Base-by-base conservation (phyloP, 2,797 vertebrate species). In the Myotis myotis region DNA sequence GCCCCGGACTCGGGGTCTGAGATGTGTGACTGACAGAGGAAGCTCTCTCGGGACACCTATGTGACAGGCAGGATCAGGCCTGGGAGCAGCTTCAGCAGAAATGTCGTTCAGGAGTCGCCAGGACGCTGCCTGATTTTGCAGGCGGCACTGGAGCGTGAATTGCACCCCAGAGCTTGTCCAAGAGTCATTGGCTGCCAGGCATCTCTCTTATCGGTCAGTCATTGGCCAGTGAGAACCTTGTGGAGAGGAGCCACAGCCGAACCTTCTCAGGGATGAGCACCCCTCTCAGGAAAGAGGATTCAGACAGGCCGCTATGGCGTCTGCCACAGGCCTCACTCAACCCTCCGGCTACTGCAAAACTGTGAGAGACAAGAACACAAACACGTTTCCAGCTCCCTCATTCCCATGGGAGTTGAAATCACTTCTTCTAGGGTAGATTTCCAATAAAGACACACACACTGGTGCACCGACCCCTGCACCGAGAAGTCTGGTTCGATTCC, bases 241-340 rank as follows among this genome's bases (percentile, higher is more conserved):
- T 36, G 55, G 87, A 64, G 15, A 74, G 47, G 22, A 83, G 64
- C 38, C 64, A 36, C 11, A 16, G 16, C 70, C 22, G 51, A 75
- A 62, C 0, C 28, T 2, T 38, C 33, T 51, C 22, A 2, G 6
- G 12, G n/a, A 36, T 30, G 28, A 49, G 33, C 3, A 38, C 41
- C 1, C 30, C 41, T 72, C 64, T 71, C 83, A 5, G 33, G 22
- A 28, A 79, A 51, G 64, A 16, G 51, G 25, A 19, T 70, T 2
- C 4, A 16, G 38, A 71, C 33, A 30, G 47, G 38, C 23, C n/a
- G 2, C 41, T 0, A 0, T 4, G 3, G 71, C 55, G 2, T 33
- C 62, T 38, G 25, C 47, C 38, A 19, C 62, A 8, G 25, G 4
- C 8, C 49, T 78, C 57, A 0, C 38, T 64, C 5, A 2, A 3